Percentiles rank a stretch among this genome's conserved stretches.
Evolutionary conservation across 2,113 vertebrate genomes (phyloP).

Genomic region (Pyxicephalus adspersus): DNA sequence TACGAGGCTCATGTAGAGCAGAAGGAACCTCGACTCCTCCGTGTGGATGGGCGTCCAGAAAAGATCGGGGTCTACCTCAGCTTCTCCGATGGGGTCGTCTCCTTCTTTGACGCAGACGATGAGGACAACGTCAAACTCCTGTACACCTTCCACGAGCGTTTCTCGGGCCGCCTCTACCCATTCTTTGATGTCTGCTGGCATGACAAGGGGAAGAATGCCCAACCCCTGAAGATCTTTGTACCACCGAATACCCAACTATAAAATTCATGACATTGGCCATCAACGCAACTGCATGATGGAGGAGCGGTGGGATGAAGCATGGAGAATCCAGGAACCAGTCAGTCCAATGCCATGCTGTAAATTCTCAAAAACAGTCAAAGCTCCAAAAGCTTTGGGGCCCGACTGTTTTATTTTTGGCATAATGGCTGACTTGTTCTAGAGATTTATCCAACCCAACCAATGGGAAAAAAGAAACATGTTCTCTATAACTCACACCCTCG

Average conservation of each 20-base stretch:
- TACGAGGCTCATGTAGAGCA: conserved; percentile 84
- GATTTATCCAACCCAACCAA: too few relatives aligned
- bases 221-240: conserved; percentile 62
- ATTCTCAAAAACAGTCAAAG: too few relatives aligned
- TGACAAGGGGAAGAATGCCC: conserved; percentile 70
- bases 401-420: too few relatives aligned
- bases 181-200: conserved; percentile 75
- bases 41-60: conserved; percentile 66
- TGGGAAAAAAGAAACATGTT: too few relatives aligned
- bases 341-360: too few relatives aligned
- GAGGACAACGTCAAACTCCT: conserved; percentile 76
- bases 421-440: too few relatives aligned
- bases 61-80: conserved; percentile 81
- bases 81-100: conserved; percentile 77
- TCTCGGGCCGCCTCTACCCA: conserved; percentile 63
- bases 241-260: background rate
- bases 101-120: conserved; percentile 77
- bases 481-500: too few relatives aligned
- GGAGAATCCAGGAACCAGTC: too few relatives aligned
- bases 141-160: conserved; percentile 76
- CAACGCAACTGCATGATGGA: too few relatives aligned
- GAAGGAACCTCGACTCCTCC: conserved; percentile 76
- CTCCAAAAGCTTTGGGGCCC: too few relatives aligned
- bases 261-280: background rate
- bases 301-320: too few relatives aligned